Evolutionary conservation across 2,113 vertebrate genomes (phyloP), one percentile per base, ranked within the genome.

Genomic region (Lagopus leucura): DNA sequence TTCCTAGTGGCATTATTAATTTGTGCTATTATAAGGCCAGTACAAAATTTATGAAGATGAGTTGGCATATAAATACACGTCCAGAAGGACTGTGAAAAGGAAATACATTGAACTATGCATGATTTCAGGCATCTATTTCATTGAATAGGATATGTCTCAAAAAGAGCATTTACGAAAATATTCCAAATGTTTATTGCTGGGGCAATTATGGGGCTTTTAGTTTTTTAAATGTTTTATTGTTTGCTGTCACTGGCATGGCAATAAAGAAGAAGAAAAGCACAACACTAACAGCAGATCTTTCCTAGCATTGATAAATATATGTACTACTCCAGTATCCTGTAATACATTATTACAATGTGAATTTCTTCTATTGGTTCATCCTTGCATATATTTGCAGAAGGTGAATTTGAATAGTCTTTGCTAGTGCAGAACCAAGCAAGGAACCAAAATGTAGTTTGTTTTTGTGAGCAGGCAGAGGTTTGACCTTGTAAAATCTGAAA

Each of bases 11-110:
- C 93, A 94, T 91, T 91, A 93, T 94, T 96, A 96, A 97, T 92
- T 97, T 97, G 95, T 95, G 89, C 88, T 96, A 91, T 93, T 96
- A 92, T 93, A 95, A 94, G 91, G 61, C 89, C 82, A 40, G 91
- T 82, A 92, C 88, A 75, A 93, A 93, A 97, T 94, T 92, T 94
- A 93, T 94, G 94, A 93, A 96, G 89, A 96, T 1, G 7, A 90
- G 88, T 65, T 96, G 94, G 95, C 91, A 92, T 85, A 93, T 92
- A 94, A 96, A 89, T 96, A 94, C 89, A 92, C 0, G 9, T 90
- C 94, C 92, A 93, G 92, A 94, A 93, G 91, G 94, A 95, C 85
- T 82, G 87, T 93, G 89, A 88, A 93, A 95, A 80, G 85, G 75
- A 96, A 92, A 94, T 94, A 93, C 61, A 0, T 82, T 83, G 82